Conservation (phyloP, 2,113 vertebrate species). For the Myotis brandtii region DNA sequence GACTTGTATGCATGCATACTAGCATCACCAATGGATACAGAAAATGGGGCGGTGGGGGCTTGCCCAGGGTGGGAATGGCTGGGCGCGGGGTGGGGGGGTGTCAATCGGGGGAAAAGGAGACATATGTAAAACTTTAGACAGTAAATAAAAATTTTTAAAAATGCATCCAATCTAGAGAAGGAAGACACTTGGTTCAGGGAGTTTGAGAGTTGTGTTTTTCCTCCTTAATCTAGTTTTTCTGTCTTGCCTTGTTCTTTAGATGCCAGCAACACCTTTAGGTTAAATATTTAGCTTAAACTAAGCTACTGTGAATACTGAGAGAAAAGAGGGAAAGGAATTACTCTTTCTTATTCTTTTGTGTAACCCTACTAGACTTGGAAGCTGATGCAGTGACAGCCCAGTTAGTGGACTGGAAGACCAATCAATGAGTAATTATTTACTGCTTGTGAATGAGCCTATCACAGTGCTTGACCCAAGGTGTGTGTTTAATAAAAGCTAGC, state of each 20-base stretch:
- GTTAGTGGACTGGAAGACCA: background rate
- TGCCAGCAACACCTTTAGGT: background rate
- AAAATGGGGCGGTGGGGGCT: too few species aligned
- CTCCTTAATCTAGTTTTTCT: constrained; percentile 43
- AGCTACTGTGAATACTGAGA: background rate
- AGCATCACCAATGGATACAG: too few species aligned
- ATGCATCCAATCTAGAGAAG: background rate
- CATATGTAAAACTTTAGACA: too few species aligned
- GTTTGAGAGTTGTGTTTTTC: constrained; percentile 9
- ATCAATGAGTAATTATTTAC: background rate
- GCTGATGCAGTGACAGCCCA: background rate
- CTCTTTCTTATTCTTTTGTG: constrained; percentile 11
- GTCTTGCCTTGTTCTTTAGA: background rate
- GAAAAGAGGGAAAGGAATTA: background rate
- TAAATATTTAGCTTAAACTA: constrained; percentile 47
- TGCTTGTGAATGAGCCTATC: constrained; percentile 16
- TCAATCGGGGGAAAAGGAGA: too few species aligned
- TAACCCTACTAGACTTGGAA: constrained; percentile 8
- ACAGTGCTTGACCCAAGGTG: background rate
- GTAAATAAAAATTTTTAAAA: background rate
- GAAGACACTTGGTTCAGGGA: background rate
- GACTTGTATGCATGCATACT: too few species aligned
- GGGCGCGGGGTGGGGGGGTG: too few species aligned
- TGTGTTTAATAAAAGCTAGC: constrained; percentile 9
- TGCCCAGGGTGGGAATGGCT: too few species aligned